phyloP scores from a whole-genome alignment of 2,113 vertebrate genomes.

The Labrus mixtus region DNA sequence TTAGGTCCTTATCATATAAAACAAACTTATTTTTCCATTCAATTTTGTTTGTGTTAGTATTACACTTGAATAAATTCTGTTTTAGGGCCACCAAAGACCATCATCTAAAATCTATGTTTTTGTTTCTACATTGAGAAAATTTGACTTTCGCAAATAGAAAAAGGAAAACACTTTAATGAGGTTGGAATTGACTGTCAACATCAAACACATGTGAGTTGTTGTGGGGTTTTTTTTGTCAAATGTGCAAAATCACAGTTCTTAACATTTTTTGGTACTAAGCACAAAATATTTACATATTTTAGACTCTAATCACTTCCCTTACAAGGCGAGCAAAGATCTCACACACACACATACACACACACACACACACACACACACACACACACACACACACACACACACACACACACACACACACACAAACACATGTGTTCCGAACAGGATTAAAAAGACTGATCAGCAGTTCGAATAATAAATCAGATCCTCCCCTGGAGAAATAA shows the following conservation, averaged over 20 bases:
- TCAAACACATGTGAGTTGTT: neutral
- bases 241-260: neutral
- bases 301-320: neutral
- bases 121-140: too few species aligned
- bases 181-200: too few species aligned
- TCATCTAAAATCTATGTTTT: too few species aligned
- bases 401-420: neutral
- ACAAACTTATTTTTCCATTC: too few species aligned
- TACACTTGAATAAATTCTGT: too few species aligned
- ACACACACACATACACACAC: neutral
- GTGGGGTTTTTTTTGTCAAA: neutral
- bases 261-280: neutral
- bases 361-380: neutral
- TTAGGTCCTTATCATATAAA: too few species aligned
- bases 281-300: conserved; percentile 14
- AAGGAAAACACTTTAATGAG: too few species aligned
- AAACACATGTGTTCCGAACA: conserved; percentile 10
- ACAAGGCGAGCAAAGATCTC: neutral
- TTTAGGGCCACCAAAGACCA: too few species aligned
- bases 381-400: neutral
- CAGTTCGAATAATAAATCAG: conserved; percentile 44
- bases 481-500: conserved; percentile 37
- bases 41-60: too few species aligned
- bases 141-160: too few species aligned
- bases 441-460: conserved; percentile 52